Percentiles rank a stretch among this genome's conserved stretches.
Evolutionary conservation across 2,113 vertebrate genomes (phyloP).

Genomic region (Hyperopisus bebe): DNA sequence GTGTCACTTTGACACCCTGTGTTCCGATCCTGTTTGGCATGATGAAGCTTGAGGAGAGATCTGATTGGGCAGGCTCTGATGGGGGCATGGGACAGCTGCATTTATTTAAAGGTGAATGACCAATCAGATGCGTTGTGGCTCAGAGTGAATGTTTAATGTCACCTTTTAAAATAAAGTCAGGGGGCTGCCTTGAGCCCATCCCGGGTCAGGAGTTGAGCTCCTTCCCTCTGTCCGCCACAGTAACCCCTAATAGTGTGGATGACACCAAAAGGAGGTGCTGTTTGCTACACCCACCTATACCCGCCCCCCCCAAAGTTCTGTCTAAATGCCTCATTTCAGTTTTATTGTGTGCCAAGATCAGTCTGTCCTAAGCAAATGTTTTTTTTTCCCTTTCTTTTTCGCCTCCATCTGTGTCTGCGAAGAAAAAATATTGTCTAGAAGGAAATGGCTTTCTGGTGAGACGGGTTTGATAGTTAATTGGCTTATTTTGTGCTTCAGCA

Average conservation of each 20-base stretch:
- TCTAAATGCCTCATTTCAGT: not conserved
- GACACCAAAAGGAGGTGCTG: not conserved
- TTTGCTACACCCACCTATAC: not conserved
- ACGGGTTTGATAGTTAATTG: slow-evolving; percentile 28
- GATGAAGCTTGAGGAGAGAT: not conserved
- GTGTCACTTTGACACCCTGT: slow-evolving; percentile 22
- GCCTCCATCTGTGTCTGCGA: not conserved
- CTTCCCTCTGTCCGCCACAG: not conserved
- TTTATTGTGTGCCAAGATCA: not conserved
- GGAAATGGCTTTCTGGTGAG: slow-evolving; percentile 15
- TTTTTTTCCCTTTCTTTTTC: not conserved
- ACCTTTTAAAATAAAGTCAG: not conserved
- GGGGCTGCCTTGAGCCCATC: not conserved
- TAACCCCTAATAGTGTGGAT: not conserved
- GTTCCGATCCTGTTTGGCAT: not conserved
- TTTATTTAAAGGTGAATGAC: slow-evolving; percentile 52
- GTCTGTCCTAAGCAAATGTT: not conserved
- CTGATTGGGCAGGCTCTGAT: slow-evolving; percentile 23
- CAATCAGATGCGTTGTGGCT: slow-evolving; percentile 13
- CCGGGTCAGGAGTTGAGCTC: not conserved
- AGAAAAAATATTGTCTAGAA: slow-evolving; percentile 10
- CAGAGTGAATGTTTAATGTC: slow-evolving; percentile 17
- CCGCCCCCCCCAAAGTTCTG: not conserved
- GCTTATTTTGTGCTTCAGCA: slow-evolving; percentile 26
- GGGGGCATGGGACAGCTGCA: not conserved